These are phyloP conservation scores for Mormyrops boulengeri DNA, from an alignment of 2,797 vertebrate species.

Conservation along the genomic window DNA sequence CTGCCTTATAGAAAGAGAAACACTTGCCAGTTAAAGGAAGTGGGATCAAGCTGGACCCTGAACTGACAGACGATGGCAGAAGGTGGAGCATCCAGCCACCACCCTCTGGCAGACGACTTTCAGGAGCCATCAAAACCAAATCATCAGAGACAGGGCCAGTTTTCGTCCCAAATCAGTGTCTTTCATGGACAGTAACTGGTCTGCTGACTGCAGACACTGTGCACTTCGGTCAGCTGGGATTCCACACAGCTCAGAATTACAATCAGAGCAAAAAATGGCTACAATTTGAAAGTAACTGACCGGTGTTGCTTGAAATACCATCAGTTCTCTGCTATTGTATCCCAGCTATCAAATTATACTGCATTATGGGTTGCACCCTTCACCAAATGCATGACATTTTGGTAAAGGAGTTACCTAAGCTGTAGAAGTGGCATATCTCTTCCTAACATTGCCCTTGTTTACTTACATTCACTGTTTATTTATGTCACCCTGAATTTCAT, in stretches of 20 bases:
- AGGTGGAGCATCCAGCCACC: neutral
- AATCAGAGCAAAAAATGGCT: neutral
- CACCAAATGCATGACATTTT: neutral
- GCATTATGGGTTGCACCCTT: neutral
- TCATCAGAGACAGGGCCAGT: neutral
- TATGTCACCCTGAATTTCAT: neutral
- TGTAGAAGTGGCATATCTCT: neutral
- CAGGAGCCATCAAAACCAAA: neutral
- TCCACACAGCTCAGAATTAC: neutral
- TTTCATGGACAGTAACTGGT: neutral
- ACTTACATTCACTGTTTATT: neutral
- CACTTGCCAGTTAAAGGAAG: neutral
- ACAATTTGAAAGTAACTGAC: neutral
- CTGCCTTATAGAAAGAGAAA: neutral
- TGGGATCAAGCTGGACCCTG: neutral
- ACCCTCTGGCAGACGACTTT: neutral
- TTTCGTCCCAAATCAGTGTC: neutral
- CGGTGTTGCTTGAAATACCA: neutral
- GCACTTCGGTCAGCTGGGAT: neutral
- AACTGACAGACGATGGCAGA: neutral
- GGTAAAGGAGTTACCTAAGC: neutral
- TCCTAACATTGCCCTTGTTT: neutral
- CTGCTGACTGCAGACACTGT: too few relatives aligned
- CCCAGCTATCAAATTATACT: neutral
- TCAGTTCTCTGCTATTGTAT: neutral